Evolutionary conservation across 2,797 vertebrate genomes (phyloP).

Genomic region (Jordanella pulchra): DNA sequence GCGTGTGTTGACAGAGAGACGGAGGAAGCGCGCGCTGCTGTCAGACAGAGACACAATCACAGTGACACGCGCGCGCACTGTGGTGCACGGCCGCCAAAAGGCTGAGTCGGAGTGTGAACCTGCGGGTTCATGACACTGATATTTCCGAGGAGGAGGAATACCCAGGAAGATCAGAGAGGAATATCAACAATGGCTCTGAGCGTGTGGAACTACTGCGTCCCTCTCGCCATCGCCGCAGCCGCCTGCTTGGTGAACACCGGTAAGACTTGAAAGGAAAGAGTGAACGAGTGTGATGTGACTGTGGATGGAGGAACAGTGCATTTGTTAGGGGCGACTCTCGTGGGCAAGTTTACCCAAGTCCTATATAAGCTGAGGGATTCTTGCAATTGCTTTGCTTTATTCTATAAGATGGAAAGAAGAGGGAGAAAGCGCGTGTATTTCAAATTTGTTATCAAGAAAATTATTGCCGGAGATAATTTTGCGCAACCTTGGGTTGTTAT

Average conservation of each 20-base stretch:
- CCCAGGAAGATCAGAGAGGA: conserved; percentile 54
- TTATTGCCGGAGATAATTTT: conserved; percentile 13
- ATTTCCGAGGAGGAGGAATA: conserved; percentile 73
- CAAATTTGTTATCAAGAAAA: neutral
- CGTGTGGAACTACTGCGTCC: conserved; percentile 80
- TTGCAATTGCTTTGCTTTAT: conserved; percentile 17
- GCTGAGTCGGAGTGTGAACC: conserved; percentile 70
- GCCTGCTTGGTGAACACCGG: conserved; percentile 73
- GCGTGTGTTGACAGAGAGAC: conserved; percentile 46
- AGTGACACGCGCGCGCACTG: conserved; percentile 18
- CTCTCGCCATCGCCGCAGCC: conserved; percentile 66
- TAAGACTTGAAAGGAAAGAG: conserved; percentile 60
- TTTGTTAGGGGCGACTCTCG: neutral
- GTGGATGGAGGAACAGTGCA: neutral
- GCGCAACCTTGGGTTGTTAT: conserved; percentile 10
- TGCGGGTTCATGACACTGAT: conserved; percentile 75
- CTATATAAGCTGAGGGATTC: conserved; percentile 8
- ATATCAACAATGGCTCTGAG: conserved; percentile 75
- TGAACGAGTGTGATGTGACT: conserved; percentile 14
- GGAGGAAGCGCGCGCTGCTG: conserved; percentile 28
- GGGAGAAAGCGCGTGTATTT: conserved; percentile 42
- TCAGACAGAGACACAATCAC: conserved; percentile 37
- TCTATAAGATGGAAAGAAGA: neutral
- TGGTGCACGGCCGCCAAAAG: conserved; percentile 43
- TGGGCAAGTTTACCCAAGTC: conserved; percentile 56